Conservation (phyloP, 1,140 invertebrate species). For the Diabrotica virgifera region DNA sequence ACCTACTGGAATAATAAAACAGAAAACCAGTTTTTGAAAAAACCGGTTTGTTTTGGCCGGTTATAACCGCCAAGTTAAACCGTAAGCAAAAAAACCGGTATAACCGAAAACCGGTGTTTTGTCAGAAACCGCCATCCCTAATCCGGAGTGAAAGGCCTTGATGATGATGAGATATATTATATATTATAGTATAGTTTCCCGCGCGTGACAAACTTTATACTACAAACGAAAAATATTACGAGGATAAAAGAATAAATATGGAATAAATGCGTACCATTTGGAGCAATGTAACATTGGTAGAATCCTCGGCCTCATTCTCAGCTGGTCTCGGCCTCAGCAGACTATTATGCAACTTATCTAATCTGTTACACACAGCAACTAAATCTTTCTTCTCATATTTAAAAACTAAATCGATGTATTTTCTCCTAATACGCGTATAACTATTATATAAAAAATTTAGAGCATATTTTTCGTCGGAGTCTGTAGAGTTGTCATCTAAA, state of each 20-base stretch:
- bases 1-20: too few relatives aligned
- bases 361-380: slow-evolving; percentile 24
- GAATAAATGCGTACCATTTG: slow-evolving; percentile 46
- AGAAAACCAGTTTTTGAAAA: too few relatives aligned
- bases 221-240: too few relatives aligned
- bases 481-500: slow-evolving; percentile 12
- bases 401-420: slow-evolving; percentile 41
- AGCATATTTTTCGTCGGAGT: slow-evolving; percentile 35
- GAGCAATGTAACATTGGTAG: slow-evolving; percentile 47
- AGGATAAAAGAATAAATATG: background rate
- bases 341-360: slow-evolving; percentile 29
- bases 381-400: slow-evolving; percentile 30
- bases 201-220: too few relatives aligned
- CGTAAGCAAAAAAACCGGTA: too few relatives aligned
- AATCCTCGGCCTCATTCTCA: slow-evolving; percentile 28
- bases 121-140: too few relatives aligned
- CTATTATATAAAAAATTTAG: slow-evolving; percentile 46
- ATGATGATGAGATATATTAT: too few relatives aligned
- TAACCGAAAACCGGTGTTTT: too few relatives aligned
- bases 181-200: too few relatives aligned
- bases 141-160: too few relatives aligned
- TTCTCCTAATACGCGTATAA: slow-evolving; percentile 30
- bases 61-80: too few relatives aligned
- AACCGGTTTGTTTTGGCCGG: too few relatives aligned
- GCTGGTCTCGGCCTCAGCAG: slow-evolving; percentile 34